A percentile compares a stretch with the other conserved stretches of the same genome.
Conservation (phyloP, 1,140 invertebrate genomes). For the Sesamia nonagrioides region DNA sequence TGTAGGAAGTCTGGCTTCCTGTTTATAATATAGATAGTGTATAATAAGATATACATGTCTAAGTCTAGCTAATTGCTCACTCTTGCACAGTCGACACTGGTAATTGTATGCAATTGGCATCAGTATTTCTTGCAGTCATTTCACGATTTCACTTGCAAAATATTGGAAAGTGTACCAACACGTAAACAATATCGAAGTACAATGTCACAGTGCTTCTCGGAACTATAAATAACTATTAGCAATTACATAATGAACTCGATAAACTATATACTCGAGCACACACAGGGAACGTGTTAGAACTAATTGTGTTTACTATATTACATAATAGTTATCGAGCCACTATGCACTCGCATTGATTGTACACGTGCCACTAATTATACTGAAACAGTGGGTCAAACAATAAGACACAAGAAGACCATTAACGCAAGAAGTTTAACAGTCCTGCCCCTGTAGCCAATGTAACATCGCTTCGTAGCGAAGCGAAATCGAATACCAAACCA, state of each 20-base stretch:
- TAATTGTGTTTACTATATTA: conserved; percentile 40
- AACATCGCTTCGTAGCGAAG: too few relatives aligned
- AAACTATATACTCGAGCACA: conserved; percentile 28
- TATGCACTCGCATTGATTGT: conserved; percentile 30
- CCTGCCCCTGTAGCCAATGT: too few relatives aligned
- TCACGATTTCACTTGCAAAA: background rate
- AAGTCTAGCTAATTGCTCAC: background rate
- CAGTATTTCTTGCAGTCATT: background rate
- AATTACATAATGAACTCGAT: conserved; percentile 1
- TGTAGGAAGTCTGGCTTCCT: background rate
- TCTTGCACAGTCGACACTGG: background rate
- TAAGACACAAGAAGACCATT: background rate
- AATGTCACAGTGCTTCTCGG: background rate
- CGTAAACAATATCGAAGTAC: background rate
- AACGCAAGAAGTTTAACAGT: background rate
- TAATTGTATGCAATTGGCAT: background rate
- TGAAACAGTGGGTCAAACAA: background rate
- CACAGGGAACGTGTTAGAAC: conserved; percentile 16
- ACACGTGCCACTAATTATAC: background rate
- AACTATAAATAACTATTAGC: background rate
- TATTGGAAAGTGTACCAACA: background rate
- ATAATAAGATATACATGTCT: background rate
- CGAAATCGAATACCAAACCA: too few relatives aligned
- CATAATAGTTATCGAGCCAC: conserved; percentile 29
- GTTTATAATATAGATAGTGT: background rate